Conservation (phyloP, 2,888 invertebrate genomes). For the Atrina japonica region DNA sequence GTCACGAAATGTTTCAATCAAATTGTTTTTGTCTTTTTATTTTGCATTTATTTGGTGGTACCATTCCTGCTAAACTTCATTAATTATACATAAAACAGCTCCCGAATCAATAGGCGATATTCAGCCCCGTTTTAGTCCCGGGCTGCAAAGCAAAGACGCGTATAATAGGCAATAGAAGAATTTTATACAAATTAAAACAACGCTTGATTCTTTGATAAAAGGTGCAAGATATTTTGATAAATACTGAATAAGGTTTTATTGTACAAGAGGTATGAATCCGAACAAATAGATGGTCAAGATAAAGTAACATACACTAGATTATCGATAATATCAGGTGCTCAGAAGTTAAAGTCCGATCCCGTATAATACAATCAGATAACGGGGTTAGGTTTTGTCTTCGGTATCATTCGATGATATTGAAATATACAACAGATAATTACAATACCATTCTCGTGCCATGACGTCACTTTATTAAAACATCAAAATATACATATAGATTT, state of each 20-base stretch:
- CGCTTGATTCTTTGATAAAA: constrained; percentile 23
- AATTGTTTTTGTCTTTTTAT: constrained; percentile 10
- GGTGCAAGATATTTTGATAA: constrained; percentile 27
- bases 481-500: constrained; percentile 8
- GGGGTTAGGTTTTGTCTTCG: constrained; percentile 18
- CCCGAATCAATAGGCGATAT: constrained; percentile 1
- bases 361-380: constrained; percentile 31
- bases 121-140: constrained; percentile 21
- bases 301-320: constrained; percentile 5
- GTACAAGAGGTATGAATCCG: constrained; percentile 5
- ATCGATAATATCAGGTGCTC: constrained; percentile 25
- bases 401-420: constrained; percentile 23
- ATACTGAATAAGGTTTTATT: constrained; percentile 13
- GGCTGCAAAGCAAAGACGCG: constrained; percentile 5
- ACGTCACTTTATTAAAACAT: constrained; percentile 29
- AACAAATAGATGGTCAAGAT: constrained; percentile 23
- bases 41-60: not conserved
- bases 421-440: constrained; percentile 28
- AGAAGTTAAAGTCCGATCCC: constrained; percentile 33
- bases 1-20: constrained; percentile 23
- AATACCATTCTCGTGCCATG: constrained; percentile 38
- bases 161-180: constrained; percentile 6
- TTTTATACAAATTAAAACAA: constrained; percentile 28
- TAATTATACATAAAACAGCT: constrained; percentile 17
- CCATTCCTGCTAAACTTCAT: constrained; percentile 1